Percentiles rank a stretch among this genome's conserved stretches.
These are phyloP conservation scores for Busseola fusca DNA, from an alignment of 2,888 invertebrate species.

Conservation along the genomic window DNA sequence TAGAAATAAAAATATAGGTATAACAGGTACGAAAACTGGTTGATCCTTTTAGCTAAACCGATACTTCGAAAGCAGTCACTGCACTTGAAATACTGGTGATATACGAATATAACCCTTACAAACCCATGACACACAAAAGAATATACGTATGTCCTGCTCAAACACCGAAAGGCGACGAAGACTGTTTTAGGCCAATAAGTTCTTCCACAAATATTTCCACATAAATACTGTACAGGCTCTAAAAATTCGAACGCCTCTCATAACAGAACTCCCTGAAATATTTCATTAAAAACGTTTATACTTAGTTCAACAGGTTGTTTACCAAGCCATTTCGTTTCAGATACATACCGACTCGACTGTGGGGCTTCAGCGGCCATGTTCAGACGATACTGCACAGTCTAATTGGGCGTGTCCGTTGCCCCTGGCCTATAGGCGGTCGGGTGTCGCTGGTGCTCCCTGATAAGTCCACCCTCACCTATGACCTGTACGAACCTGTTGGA, in stretches of 20 bases:
- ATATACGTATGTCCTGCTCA: not conserved
- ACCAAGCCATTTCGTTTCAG: slow-evolving; percentile 85
- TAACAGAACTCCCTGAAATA: not conserved
- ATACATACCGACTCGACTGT: slow-evolving; percentile 95
- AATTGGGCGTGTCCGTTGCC: slow-evolving; percentile 95
- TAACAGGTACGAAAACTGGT: not conserved
- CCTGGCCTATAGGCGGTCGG: slow-evolving; percentile 95
- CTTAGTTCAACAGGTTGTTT: slow-evolving; percentile 26
- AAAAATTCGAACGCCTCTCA: slow-evolving; percentile 1
- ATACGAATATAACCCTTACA: not conserved
- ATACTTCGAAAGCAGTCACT: not conserved
- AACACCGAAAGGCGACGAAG: not conserved
- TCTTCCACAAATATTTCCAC: not conserved
- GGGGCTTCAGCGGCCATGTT: slow-evolving; percentile 98
- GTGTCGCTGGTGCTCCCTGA: slow-evolving; percentile 93
- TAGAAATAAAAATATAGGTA: not conserved
- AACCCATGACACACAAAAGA: not conserved
- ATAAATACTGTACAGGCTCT: not conserved
- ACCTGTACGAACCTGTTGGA: slow-evolving; percentile 95
- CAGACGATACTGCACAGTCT: slow-evolving; percentile 97
- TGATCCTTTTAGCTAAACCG: not conserved
- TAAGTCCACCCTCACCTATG: slow-evolving; percentile 97
- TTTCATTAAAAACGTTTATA: slow-evolving; percentile 8
- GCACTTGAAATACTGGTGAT: not conserved
- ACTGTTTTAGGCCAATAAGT: not conserved